Percentiles rank a stretch among this genome's conserved stretches.
Evolutionary conservation across 2,888 invertebrate species (phyloP).

Genomic region (Latheticus oryzae): DNA sequence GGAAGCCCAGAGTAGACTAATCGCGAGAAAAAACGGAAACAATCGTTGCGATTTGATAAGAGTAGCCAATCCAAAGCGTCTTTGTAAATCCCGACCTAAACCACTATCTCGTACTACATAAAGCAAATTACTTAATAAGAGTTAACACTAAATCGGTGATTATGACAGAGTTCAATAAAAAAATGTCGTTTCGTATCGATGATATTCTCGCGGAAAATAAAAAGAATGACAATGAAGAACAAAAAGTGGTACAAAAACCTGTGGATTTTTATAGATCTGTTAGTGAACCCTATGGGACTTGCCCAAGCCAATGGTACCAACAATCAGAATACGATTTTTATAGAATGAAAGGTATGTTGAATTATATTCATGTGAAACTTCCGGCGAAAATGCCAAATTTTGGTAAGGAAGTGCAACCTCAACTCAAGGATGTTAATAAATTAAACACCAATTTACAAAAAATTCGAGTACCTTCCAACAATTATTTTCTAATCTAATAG

Average conservation of each 20-base stretch:
- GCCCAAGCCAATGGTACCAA: constrained; percentile 10
- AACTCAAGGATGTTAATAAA: background rate
- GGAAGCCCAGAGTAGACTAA: constrained; percentile 45
- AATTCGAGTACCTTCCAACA: constrained; percentile 16
- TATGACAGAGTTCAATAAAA: constrained; percentile 15
- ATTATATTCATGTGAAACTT: constrained; percentile 2
- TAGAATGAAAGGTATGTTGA: constrained; percentile 16
- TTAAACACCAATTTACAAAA: constrained; percentile 7
- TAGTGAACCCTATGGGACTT: constrained; percentile 27
- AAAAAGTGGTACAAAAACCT: constrained; percentile 49
- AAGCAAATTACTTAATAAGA: constrained; percentile 42
- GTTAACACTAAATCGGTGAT: background rate
- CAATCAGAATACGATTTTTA: constrained; percentile 7
- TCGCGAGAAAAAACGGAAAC: constrained; percentile 51
- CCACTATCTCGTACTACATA: constrained; percentile 52
- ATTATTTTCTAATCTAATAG: constrained; percentile 30
- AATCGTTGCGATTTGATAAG: constrained; percentile 51
- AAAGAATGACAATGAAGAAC: constrained; percentile 47
- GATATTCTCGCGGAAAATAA: constrained; percentile 50
- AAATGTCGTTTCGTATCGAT: constrained; percentile 60
- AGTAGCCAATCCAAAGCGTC: constrained; percentile 50
- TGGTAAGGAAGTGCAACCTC: constrained; percentile 9
- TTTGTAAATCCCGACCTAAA: constrained; percentile 52
- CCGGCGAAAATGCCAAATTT: constrained; percentile 6
- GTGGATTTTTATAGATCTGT: constrained; percentile 42